phyloP scores from a whole-genome alignment of 2,113 vertebrate genomes.

The Acinonyx jubatus region DNA sequence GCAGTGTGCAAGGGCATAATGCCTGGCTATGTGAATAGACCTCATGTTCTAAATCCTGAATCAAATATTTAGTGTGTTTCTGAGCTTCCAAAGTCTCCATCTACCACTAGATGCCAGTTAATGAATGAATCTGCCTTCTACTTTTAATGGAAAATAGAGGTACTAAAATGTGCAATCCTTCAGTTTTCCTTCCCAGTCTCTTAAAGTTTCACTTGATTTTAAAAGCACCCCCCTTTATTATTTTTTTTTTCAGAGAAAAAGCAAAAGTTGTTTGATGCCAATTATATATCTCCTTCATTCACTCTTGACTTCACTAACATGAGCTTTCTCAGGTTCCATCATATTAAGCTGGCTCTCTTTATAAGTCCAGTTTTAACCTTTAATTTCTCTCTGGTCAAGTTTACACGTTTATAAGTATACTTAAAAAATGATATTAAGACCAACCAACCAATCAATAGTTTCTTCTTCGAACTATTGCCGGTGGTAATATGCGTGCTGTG shows the following conservation, averaged over 20 bases:
- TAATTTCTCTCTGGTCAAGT: not conserved
- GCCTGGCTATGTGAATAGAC: not conserved
- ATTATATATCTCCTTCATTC: not conserved
- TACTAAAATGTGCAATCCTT: not conserved
- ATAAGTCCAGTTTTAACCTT: not conserved
- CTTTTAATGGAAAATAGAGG: not conserved
- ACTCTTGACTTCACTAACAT: not conserved
- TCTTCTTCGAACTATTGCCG: not conserved
- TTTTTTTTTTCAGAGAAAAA: not conserved
- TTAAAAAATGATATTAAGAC: constrained; percentile 16
- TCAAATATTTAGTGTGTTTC: not conserved
- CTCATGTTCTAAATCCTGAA: constrained; percentile 6
- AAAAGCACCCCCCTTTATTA: not conserved
- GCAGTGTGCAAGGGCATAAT: not conserved
- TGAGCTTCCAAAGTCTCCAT: not conserved
- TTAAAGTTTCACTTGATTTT: not conserved
- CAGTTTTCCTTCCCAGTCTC: not conserved
- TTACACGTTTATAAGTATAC: constrained; percentile 3
- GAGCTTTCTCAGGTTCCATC: not conserved
- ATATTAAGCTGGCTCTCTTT: not conserved
- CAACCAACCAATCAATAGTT: not conserved
- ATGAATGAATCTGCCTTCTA: not conserved
- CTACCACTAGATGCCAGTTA: not conserved
- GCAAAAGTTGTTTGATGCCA: not conserved
- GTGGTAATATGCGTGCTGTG: not conserved